Evolutionary conservation across 2,797 vertebrate species (phyloP), one percentile per base, ranked within the genome.

Genomic region (Aselliscus stoliczkanus): DNA sequence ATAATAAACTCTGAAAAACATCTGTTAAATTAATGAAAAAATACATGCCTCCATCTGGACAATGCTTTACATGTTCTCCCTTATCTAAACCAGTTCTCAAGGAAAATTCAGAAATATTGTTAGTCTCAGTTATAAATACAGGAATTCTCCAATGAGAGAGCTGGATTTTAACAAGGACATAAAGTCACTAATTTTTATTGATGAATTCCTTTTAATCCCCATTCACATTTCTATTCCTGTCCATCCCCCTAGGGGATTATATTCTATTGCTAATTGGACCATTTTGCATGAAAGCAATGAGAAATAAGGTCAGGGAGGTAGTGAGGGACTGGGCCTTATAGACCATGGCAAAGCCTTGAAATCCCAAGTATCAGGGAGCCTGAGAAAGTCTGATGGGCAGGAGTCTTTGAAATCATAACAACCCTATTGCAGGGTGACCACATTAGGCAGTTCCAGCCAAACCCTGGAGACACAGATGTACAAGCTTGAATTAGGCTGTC

Each of bases 81-180:
- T 44, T 90, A 37, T 93, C 54, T 83, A 85, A 70, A 70, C 44
- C 25, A 85, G 15, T 54, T 83, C 75, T 91, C 86, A 88, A 84
- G 65, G 23, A 50, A 89, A 91, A 25, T 89, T 89, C n/a, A 42
- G 62, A 92, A 89, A 95, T 39, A 25, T 65, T 76, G 42, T 88
- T 94, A 77, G 50, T 18, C 56, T 92, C 44, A 81, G 47, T 95
- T 75, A 89, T 44, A 77, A 82, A 83, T 18, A 65, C 34, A 54
- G 21, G 7, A 42, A 25, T 88, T 70, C 62, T 20, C 83, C 50
- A 67, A 4, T 90, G 27, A 89, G 15, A 92, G 34, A 96, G 25
- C 54, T 92, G 62, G 90, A 50, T 86, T 97, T 95, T 88, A 88
- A 92, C 44, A 95, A 95, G 37, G 88, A 11, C 17, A 52, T n/a